These are phyloP conservation scores for Lepisosteus osseus DNA, from an alignment of 2,113 vertebrate species.

Conservation along the genomic window DNA sequence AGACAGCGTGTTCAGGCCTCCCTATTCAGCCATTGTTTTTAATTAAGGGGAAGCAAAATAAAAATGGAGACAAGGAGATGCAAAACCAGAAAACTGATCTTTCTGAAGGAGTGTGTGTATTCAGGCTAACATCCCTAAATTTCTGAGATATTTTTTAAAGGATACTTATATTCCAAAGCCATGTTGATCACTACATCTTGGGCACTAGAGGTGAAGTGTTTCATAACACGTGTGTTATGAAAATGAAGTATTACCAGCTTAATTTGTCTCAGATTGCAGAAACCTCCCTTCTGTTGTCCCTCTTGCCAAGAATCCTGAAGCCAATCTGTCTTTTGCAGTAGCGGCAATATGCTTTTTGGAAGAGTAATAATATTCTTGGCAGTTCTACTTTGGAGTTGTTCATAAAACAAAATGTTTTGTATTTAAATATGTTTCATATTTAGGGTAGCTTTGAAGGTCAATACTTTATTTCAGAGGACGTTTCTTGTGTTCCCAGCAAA, in stretches of 20 bases:
- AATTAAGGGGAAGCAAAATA: too few species aligned
- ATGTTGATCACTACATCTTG: too few species aligned
- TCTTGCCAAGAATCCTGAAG: conserved; percentile 36
- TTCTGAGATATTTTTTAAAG: too few species aligned
- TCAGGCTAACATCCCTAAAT: too few species aligned
- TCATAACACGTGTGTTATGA: conserved; percentile 15
- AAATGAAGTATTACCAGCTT: conserved; percentile 14
- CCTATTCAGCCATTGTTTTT: too few species aligned
- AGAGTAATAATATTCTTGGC: conserved; percentile 41
- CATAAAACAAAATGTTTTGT: conserved; percentile 27
- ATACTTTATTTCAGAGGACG: conserved; percentile 22
- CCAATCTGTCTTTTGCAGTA: conserved; percentile 31
- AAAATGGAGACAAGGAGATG: too few species aligned
- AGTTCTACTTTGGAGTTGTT: conserved; percentile 12
- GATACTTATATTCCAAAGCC: too few species aligned
- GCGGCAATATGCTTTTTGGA: conserved; percentile 34
- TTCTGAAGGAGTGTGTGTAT: too few species aligned
- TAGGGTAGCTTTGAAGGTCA: conserved; percentile 17
- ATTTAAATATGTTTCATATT: conserved; percentile 20
- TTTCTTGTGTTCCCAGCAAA: conserved; percentile 18
- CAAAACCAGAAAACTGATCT: too few species aligned
- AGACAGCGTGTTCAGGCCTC: too few species aligned
- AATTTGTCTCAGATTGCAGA: conserved; percentile 38
- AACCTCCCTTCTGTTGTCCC: conserved; percentile 25
- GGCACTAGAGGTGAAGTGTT: too few species aligned